Base-by-base conservation (phyloP, 2,113 vertebrate genomes). In the Daphoenositta chrysoptera region DNA sequence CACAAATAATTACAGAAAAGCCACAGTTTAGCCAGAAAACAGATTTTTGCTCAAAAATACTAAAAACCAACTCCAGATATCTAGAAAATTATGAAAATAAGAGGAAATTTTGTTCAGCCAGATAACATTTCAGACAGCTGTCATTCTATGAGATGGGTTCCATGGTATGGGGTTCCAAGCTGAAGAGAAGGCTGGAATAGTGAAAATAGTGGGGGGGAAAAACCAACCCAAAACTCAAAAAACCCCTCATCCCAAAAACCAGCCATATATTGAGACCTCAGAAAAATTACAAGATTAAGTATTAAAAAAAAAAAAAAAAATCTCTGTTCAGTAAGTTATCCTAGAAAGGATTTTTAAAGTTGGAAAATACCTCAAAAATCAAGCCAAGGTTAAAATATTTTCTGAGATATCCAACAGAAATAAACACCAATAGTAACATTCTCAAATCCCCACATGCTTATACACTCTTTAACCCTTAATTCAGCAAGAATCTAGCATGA, bases 121-220 rank as follows among this genome's bases (percentile, higher is more conserved):
- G 35, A 0, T 40, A 91, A 79, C 5, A 60, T 82, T 71, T 82
- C 39, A 83, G 22, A 33, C 2, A 78, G 18, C 23, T 83, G 50
- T 77, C 39, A 50, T 50, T 76, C 58, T 71, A 7, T 0, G 3
- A 75, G 26, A 69, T 18, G 16, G 13, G 35, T 28, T 78, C 61
- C 42, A 81, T 26, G 79, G 18, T 30, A 60, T 14, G 17, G 11
- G 15, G 16, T 35, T 81, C 33, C 47, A 77, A 92, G 17, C 75
- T 95, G 87, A 91, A 85, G 54, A 94, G 84, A 94, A 73, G 58
- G 64, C 71, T 93, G 79, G 60, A 78, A 82, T 40, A 56, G 31
- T 40, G 17, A 75, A 91, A 83, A 92, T 2, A 56, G 19, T 10
- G 37, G 40, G 39, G 48, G 22, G 6, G 61, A 45, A 63, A 24